Percentiles rank a stretch among this genome's conserved stretches.
Conservation (phyloP, 2,797 vertebrate genomes). For the Sphenopsis melanotis region DNA sequence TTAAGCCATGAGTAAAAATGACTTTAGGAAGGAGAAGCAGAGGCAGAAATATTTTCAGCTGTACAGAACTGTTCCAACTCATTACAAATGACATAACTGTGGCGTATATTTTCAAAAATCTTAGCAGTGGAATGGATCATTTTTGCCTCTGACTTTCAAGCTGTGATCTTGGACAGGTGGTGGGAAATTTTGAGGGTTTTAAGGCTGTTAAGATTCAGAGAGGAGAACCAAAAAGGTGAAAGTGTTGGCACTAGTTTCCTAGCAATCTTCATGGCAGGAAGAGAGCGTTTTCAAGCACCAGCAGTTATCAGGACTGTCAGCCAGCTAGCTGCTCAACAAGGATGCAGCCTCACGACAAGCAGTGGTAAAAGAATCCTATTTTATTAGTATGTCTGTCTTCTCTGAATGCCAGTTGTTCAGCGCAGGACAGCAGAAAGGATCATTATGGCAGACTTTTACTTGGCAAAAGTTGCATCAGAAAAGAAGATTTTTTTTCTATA, state of each 20-base stretch:
- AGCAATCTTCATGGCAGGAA: not conserved
- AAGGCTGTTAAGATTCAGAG: not conserved
- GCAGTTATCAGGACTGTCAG: not conserved
- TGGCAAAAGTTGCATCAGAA: not conserved
- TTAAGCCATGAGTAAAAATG: not conserved
- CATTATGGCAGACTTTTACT: not conserved
- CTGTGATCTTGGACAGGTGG: constrained; percentile 19
- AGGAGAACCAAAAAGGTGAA: not conserved
- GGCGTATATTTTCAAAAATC: not conserved
- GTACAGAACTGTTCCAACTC: not conserved
- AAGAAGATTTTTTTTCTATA: not conserved
- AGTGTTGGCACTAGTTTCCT: not conserved
- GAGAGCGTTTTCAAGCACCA: not conserved
- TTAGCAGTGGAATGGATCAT: not conserved
- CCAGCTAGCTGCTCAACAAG: not conserved
- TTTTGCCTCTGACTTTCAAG: constrained; percentile 29
- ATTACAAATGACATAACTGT: constrained; percentile 3
- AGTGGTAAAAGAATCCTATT: not conserved
- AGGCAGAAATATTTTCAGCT: not conserved
- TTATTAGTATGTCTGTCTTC: not conserved
- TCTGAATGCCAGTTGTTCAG: not conserved
- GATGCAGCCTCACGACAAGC: fast-evolving
- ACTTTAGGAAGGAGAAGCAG: not conserved
- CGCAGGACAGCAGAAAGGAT: not conserved
- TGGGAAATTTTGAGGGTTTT: constrained; percentile 35